These are phyloP conservation scores for Lottia scabra DNA, from an alignment of 2,888 invertebrate genomes.

Conservation along the genomic window DNA sequence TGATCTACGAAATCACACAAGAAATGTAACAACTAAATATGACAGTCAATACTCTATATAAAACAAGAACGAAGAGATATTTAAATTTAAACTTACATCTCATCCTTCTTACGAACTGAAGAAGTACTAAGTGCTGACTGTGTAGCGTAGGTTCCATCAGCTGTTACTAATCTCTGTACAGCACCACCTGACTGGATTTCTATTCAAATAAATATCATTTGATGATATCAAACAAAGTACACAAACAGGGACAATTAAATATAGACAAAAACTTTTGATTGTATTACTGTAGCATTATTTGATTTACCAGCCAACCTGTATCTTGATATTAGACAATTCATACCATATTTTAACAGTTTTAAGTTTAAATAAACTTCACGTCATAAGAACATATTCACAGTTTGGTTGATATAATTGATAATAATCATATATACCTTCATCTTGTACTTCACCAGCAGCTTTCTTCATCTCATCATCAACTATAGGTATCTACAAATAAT, in stretches of 20 bases:
- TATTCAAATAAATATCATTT: conserved; percentile 12
- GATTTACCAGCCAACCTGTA: too few relatives aligned
- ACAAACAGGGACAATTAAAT: not conserved
- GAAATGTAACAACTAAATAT: too few relatives aligned
- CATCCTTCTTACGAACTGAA: conserved; percentile 57
- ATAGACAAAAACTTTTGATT: not conserved
- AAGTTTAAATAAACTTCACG: not conserved
- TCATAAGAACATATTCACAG: not conserved
- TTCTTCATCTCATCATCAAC: conserved; percentile 77
- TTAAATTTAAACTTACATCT: conserved; percentile 43
- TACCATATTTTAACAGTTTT: too few relatives aligned
- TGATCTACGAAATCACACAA: too few relatives aligned
- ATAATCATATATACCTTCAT: conserved; percentile 50
- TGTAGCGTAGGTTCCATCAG: conserved; percentile 98
- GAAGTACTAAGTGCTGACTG: conserved; percentile 93
- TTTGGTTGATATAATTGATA: not conserved
- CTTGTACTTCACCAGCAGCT: conserved; percentile 77
- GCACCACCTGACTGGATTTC: conserved; percentile 54
- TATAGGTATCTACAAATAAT: conserved; percentile 72
- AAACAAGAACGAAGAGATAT: too few relatives aligned
- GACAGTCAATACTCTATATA: too few relatives aligned
- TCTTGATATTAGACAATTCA: too few relatives aligned
- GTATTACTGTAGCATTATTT: too few relatives aligned
- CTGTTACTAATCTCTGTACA: conserved; percentile 86
- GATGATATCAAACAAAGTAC: not conserved